These are phyloP conservation scores for Perognathus longimembris DNA, from an alignment of 2,113 vertebrate genomes.

Conservation along the genomic window DNA sequence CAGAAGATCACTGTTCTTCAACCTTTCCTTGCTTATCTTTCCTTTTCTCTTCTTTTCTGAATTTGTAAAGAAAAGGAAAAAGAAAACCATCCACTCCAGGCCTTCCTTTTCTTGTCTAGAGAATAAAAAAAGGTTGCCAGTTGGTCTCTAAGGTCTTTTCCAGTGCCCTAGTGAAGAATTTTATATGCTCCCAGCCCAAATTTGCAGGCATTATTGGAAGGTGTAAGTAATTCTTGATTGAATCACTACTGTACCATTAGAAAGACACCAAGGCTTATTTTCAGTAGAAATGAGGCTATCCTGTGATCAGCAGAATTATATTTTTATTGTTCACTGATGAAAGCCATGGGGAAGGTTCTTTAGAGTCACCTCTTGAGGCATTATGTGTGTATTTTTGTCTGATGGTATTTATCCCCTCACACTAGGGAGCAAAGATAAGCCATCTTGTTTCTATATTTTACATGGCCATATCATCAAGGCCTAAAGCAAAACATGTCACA, in stretches of 20 bases:
- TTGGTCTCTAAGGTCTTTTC: conserved; percentile 2
- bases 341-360: background rate
- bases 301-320: background rate
- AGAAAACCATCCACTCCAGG: background rate
- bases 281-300: background rate
- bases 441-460: background rate
- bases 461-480: background rate
- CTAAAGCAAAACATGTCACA: background rate
- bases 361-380: background rate
- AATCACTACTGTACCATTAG: background rate
- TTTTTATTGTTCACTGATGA: background rate
- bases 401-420: background rate
- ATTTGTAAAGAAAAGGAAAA: conserved; percentile 15
- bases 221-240: background rate
- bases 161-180: background rate
- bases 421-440: background rate
- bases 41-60: background rate
- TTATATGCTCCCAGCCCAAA: background rate
- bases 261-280: background rate
- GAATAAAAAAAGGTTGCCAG: background rate
- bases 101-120: background rate
- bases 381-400: background rate
- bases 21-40: no score
- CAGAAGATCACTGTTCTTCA: background rate
- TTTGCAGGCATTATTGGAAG: background rate